Evolutionary conservation across 2,888 invertebrate genomes (phyloP), one percentile per base, ranked within the genome.

Genomic region (Caenorhabditis becei): DNA sequence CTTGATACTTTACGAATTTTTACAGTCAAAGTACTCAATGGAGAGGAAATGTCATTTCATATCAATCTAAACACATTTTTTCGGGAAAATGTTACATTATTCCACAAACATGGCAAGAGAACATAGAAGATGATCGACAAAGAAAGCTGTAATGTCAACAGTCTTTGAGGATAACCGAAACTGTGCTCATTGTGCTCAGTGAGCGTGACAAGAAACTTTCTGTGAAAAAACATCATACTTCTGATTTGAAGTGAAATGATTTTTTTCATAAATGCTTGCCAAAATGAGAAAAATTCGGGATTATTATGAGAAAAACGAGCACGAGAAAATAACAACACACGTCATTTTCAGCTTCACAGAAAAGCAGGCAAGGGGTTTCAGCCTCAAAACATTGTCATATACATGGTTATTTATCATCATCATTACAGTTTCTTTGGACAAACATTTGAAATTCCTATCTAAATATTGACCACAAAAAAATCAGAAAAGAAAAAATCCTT

Each of bases 371-470:
- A n/a, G n/a, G n/a, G n/a, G n/a, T n/a, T n/a, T 54, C n/a, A 11
- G n/a, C n/a, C 20, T 35, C 16, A 54, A 54, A 54, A 26, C n/a
- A n/a, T 72, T 56, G 47, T 47, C 56, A 49, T 72, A 49, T 63
- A 56, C 56, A 65, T 58, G 49, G 56, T 47, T 65, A 72, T 56
- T 65, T 51, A 74, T 74, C 49, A 74, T 74, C 74, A 71, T 71
- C 51, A 72, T 72, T 72, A 72, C 63, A 72, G 63, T 72, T 63
- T 56, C 72, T 72, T 56, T 63, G 49, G 56, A 72, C 62, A 72
- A 63, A 72, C 72, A 72, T 72, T 72, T 49, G 18, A 49, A 74
- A 51, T 74, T 65, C 71, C 59, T 74, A 24, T 59, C 65, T 51
- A 74, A 65, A 74, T 74, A 74, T 74, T 74, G 74, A 74, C 74